Evolutionary conservation across 1,140 invertebrate species (phyloP).

Genomic region (Papilio aristodemus): DNA sequence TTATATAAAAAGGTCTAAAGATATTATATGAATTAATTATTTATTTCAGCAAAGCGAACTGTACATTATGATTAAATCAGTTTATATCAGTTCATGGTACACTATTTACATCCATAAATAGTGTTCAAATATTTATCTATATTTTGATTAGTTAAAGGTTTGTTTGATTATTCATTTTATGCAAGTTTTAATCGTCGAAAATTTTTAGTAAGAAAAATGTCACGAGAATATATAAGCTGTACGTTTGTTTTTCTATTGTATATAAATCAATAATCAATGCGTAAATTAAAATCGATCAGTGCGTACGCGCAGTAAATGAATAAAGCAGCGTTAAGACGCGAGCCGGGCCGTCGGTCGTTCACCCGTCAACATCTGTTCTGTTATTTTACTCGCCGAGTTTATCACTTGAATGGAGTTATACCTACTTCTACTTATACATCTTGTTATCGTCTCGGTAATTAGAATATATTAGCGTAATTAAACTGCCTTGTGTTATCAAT

Average conservation of each 20-base stretch:
- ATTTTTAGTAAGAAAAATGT: too few relatives aligned
- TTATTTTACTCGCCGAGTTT: constrained; percentile 68
- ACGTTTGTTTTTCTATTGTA: constrained; percentile 8
- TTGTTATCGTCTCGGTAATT: constrained; percentile 50
- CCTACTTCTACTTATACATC: constrained; percentile 43
- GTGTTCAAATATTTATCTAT: too few relatives aligned
- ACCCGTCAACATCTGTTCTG: constrained; percentile 74
- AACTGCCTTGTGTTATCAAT: constrained; percentile 40
- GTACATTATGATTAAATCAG: neutral
- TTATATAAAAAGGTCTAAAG: neutral
- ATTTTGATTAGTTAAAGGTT: too few relatives aligned
- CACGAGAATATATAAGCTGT: too few relatives aligned
- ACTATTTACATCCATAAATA: too few relatives aligned
- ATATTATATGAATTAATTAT: neutral
- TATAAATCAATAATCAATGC: constrained; percentile 4
- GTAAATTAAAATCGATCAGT: constrained; percentile 37
- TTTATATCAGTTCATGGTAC: too few relatives aligned
- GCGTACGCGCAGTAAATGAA: constrained; percentile 60
- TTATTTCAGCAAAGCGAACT: neutral
- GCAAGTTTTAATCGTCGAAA: too few relatives aligned
- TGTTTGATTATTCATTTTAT: too few relatives aligned
- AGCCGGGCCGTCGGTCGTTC: constrained; percentile 57
- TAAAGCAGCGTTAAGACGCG: constrained; percentile 56
- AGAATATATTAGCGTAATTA: constrained; percentile 39
- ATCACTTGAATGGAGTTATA: constrained; percentile 59